Evolutionary conservation across 2,113 vertebrate genomes (phyloP).

Genomic region (Prunella fulvescens): DNA sequence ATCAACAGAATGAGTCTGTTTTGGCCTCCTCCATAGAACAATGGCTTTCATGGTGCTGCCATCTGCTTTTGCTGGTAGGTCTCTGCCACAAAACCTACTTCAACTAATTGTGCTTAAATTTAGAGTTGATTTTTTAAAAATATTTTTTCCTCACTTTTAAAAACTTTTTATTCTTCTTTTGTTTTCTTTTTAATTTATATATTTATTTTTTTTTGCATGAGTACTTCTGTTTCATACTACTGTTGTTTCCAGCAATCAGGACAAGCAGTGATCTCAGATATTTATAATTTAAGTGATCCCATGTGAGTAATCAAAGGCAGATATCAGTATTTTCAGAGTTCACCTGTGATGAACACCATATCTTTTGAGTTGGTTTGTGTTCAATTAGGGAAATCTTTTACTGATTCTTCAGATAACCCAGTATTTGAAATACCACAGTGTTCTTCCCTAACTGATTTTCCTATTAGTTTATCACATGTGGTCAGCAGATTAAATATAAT

Average conservation of each 20-base stretch:
- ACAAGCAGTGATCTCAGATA: not conserved
- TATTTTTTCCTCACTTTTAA: not conserved
- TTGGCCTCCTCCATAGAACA: not conserved
- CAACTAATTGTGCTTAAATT: not conserved
- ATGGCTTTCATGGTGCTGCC: not conserved
- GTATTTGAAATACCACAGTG: not conserved
- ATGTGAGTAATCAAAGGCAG: not conserved
- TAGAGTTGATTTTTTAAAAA: not conserved
- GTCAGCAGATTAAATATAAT: not conserved
- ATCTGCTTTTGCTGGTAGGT: not conserved
- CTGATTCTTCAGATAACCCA: not conserved
- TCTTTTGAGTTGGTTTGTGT: not conserved
- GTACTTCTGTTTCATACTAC: not conserved
- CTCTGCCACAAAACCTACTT: not conserved
- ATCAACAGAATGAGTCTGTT: not conserved
- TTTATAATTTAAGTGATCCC: not conserved
- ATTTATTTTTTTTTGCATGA: accelerated
- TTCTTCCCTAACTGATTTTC: not conserved
- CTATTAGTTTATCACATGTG: not conserved
- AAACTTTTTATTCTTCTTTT: not conserved
- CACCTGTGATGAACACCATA: not conserved
- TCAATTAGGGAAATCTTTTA: not conserved
- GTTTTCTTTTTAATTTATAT: not conserved
- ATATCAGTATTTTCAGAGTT: not conserved
- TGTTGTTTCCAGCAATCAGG: not conserved